Percentiles rank a stretch among this genome's conserved stretches.
These are phyloP conservation scores for Crotalus horridus DNA, from an alignment of 2,113 vertebrate species.

Conservation along the genomic window DNA sequence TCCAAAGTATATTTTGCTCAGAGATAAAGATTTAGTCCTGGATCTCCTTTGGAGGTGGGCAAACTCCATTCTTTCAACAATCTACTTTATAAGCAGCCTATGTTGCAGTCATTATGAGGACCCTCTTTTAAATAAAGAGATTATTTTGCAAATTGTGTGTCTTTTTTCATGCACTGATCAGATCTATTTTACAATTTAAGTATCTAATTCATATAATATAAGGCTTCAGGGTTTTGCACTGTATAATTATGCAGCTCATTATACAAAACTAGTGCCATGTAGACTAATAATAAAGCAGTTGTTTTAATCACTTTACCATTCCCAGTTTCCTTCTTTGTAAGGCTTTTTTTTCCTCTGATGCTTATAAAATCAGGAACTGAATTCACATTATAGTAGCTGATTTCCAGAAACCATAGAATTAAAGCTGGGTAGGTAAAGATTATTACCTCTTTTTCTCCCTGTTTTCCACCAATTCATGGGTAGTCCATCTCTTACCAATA, in stretches of 20 bases:
- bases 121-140: background rate
- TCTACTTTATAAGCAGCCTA: background rate
- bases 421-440: background rate
- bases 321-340: slow-evolving; percentile 35
- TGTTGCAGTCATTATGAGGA: background rate
- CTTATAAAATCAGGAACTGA: slow-evolving; percentile 45
- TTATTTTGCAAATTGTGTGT: background rate
- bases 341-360: background rate
- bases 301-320: slow-evolving; percentile 49
- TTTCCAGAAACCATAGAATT: slow-evolving; percentile 17
- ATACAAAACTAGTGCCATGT: slow-evolving; percentile 1
- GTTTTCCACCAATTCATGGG: slow-evolving; percentile 11
- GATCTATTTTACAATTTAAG: slow-evolving; percentile 29
- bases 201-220: background rate
- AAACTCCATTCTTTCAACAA: background rate
- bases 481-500: background rate
- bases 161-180: slow-evolving; percentile 2
- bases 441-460: background rate
- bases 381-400: slow-evolving; percentile 7
- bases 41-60: background rate
- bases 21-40: background rate
- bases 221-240: slow-evolving; percentile 39
- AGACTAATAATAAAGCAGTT: slow-evolving; percentile 49
- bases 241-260: slow-evolving; percentile 32
- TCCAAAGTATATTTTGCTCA: background rate